A percentile compares a stretch with the other conserved stretches of the same genome.
These are phyloP conservation scores for Sipha maydis DNA, from an alignment of 2,888 invertebrate genomes.

Conservation along the genomic window DNA sequence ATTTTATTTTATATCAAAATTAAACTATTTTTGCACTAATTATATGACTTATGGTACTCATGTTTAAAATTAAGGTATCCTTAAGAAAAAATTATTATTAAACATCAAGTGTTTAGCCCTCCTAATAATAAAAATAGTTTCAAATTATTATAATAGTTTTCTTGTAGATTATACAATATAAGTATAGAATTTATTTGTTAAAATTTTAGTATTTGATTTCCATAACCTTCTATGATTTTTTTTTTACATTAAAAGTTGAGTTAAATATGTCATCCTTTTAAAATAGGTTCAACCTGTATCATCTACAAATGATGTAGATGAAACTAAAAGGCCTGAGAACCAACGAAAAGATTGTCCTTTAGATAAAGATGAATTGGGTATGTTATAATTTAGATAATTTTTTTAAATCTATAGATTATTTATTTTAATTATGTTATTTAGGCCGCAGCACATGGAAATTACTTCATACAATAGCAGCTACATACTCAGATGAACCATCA, in stretches of 20 bases:
- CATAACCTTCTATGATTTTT: not conserved
- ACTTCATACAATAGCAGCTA: slow-evolving; percentile 95
- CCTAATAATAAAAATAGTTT: no score
- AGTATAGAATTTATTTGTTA: no score
- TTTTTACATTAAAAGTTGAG: not conserved
- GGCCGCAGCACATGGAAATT: slow-evolving; percentile 89
- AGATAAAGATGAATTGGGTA: slow-evolving; percentile 80
- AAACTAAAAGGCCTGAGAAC: not conserved
- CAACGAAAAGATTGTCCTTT: slow-evolving; percentile 76
- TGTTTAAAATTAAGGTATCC: no score
- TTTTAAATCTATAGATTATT: not conserved
- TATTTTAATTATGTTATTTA: slow-evolving; percentile 59
- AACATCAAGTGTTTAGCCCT: no score
- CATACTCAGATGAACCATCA: slow-evolving; percentile 87
- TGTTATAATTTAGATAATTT: slow-evolving; percentile 31
- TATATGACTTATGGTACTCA: no score
- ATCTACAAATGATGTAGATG: not conserved
- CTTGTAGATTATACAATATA: no score
- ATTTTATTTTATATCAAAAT: no score
- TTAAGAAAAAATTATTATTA: no score
- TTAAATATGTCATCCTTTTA: not conserved
- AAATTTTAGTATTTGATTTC: not conserved
- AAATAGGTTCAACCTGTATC: slow-evolving; percentile 33
- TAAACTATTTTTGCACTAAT: no score
- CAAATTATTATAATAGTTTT: no score